Conservation (phyloP, 2,113 vertebrate genomes). For the Brachyhypopomus occidentalis region DNA sequence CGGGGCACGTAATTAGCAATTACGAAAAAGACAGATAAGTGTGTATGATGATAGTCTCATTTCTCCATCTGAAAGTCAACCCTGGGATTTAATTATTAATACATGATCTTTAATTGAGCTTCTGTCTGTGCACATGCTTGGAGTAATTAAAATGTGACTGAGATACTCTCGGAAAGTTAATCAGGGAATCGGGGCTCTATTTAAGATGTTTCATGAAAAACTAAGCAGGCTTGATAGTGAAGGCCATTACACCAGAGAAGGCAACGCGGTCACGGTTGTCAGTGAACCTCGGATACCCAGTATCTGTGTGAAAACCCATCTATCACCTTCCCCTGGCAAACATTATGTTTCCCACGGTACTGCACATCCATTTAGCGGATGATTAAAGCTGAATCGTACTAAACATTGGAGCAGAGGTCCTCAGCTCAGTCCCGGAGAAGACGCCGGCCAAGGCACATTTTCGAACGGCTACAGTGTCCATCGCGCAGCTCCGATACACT, state of each 20-base stretch:
- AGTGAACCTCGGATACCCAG: conserved; percentile 23
- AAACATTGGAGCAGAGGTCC: conserved; percentile 35
- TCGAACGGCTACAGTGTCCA: neutral
- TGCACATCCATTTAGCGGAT: conserved; percentile 30
- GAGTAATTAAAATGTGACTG: conserved; percentile 58
- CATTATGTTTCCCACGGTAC: conserved; percentile 33
- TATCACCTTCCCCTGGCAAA: conserved; percentile 36
- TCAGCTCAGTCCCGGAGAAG: neutral
- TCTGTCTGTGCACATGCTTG: conserved; percentile 52
- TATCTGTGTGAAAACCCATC: conserved; percentile 29
- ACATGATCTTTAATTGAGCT: conserved; percentile 59
- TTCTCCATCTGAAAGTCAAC: conserved; percentile 49
- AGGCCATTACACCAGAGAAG: conserved; percentile 39
- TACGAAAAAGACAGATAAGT: conserved; percentile 53
- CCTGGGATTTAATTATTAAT: conserved; percentile 56
- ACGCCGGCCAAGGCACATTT: neutral
- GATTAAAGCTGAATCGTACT: conserved; percentile 46
- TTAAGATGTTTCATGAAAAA: conserved; percentile 42
- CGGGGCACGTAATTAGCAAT: conserved; percentile 53
- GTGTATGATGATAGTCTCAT: conserved; percentile 39
- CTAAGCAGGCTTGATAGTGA: neutral
- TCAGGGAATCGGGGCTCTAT: conserved; percentile 48
- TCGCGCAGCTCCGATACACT: too few relatives aligned
- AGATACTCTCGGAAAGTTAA: conserved; percentile 55
- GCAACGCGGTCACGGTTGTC: conserved; percentile 37